These are phyloP conservation scores for Erythrolamprus reginae DNA, from an alignment of 2,113 vertebrate genomes.

Conservation along the genomic window DNA sequence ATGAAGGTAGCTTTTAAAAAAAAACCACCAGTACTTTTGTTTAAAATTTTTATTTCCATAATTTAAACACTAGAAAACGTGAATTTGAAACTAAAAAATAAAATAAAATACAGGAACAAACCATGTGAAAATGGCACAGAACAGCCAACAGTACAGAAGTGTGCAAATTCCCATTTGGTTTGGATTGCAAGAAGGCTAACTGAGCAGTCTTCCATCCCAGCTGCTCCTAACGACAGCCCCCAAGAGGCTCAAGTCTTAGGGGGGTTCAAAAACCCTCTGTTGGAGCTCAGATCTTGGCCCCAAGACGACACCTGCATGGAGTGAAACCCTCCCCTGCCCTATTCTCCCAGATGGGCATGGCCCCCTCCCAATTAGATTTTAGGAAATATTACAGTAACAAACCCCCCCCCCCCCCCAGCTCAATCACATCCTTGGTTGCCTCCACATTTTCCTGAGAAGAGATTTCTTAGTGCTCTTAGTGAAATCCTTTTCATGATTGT, in stretches of 20 bases:
- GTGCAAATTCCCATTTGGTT: slow-evolving; percentile 60
- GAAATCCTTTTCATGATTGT: slow-evolving; percentile 29
- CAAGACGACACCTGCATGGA: not conserved
- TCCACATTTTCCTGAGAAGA: slow-evolving; percentile 6
- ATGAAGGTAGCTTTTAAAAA: not conserved
- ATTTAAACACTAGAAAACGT: slow-evolving; percentile 67
- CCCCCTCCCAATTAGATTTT: not conserved
- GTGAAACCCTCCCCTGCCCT: not conserved
- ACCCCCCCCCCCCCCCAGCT: too few species aligned
- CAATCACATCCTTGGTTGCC: not conserved
- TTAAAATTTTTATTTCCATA: slow-evolving; percentile 69
- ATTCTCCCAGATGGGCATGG: not conserved
- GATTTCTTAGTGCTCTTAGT: slow-evolving; percentile 32
- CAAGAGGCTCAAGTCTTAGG: slow-evolving; percentile 44
- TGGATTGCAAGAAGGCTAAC: slow-evolving; percentile 53
- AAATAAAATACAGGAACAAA: slow-evolving; percentile 61
- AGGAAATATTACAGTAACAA: too few species aligned
- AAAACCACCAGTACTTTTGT: slow-evolving; percentile 16
- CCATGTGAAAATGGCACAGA: slow-evolving; percentile 49
- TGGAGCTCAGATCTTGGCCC: not conserved
- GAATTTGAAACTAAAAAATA: slow-evolving; percentile 58
- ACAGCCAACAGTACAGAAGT: slow-evolving; percentile 61
- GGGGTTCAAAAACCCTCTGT: not conserved
- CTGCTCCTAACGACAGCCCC: slow-evolving; percentile 52
- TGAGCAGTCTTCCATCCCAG: slow-evolving; percentile 51